Percentiles rank a stretch among this genome's conserved stretches.
These are phyloP conservation scores for Leucophenga maculata DNA, from an alignment of 2,888 invertebrate genomes.

Conservation along the genomic window DNA sequence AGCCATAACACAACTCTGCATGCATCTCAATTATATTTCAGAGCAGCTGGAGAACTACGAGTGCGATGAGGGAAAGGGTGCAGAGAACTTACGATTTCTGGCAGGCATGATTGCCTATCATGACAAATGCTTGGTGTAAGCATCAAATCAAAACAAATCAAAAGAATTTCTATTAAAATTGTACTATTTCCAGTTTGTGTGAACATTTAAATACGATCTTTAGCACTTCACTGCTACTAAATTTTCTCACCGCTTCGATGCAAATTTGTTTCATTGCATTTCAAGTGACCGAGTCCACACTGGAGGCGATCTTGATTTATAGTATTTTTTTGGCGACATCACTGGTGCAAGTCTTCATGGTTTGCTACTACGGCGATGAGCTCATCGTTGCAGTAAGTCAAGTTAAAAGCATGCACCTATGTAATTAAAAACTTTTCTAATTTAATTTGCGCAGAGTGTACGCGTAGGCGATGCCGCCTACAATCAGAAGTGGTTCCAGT, in stretches of 20 bases:
- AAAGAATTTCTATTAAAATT: background rate
- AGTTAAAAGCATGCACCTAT: background rate
- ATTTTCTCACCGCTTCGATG: conserved; percentile 66
- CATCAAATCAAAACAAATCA: background rate
- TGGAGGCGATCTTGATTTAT: conserved; percentile 61
- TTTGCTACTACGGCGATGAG: conserved; percentile 65
- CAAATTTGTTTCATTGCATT: conserved; percentile 69
- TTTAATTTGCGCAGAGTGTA: conserved; percentile 49
- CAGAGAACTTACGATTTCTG: conserved; percentile 49
- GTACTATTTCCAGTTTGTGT: conserved; percentile 48
- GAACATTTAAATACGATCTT: conserved; percentile 55
- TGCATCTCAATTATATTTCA: conserved; percentile 62
- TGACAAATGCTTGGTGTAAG: conserved; percentile 61
- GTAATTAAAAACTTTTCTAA: background rate
- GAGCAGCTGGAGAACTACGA: conserved; percentile 42
- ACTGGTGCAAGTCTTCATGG: conserved; percentile 63
- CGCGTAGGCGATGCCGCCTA: conserved; percentile 63
- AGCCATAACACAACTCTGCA: conserved; percentile 61
- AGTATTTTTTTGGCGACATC: conserved; percentile 62
- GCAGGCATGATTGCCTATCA: conserved; percentile 50
- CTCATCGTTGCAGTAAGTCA: conserved; percentile 59
- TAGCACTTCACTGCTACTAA: conserved; percentile 62
- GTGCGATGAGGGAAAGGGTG: conserved; percentile 33
- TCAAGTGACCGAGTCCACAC: conserved; percentile 61
- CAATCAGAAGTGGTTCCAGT: conserved; percentile 64